Base-by-base conservation (phyloP, 2,797 vertebrate genomes). In the Scarus forsteni region DNA sequence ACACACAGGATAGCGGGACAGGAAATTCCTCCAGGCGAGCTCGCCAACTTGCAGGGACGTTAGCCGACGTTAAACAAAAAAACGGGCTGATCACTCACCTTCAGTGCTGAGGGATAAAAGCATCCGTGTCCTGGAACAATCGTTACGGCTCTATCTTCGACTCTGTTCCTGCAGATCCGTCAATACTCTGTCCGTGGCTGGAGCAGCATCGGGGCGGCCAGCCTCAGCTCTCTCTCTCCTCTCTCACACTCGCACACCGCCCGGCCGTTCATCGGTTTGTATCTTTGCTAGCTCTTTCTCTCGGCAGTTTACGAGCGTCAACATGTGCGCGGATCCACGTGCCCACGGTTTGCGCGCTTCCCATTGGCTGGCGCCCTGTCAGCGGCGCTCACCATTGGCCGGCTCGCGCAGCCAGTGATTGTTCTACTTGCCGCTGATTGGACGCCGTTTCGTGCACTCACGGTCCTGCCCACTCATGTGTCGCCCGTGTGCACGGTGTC, bases 321-420 rank as follows among this genome's bases (percentile, higher is more conserved):
- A 94, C 94, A 94, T 93, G 92, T 93, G 94, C 93, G 80, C 89
- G 79, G 57, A 81, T 91, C 87, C 93, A 95, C 95, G 94, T 94
- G 95, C 94, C 92, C 90, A 89, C 67, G 84, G 77, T 92, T 78
- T 89, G 82, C 73, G 45, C 78, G 70, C 59, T 72, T 75, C 14
- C 83, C 44, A 92, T 92, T 89, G 94, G 93, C 88, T 77, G 84
- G 19, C n/a, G 60, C 58, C 56, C 67, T 75, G 66, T 52, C 66
- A 55, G 51, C 9, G 78, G 56, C 60, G 55, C 66, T 6, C 65
- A 34, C 66, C 5, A 92, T 91, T 95, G 93, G 94, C 35, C 1
- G 51, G 67, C 3, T 0, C 11, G 0, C 14, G 15, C 77, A 86
- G 80, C 92, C 92, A 94, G 89, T 93, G 88, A 89, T 72, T 43